Percentiles rank a stretch among this genome's conserved stretches.
Evolutionary conservation across 2,797 vertebrate species (phyloP).

Genomic region (Myotis planiceps): DNA sequence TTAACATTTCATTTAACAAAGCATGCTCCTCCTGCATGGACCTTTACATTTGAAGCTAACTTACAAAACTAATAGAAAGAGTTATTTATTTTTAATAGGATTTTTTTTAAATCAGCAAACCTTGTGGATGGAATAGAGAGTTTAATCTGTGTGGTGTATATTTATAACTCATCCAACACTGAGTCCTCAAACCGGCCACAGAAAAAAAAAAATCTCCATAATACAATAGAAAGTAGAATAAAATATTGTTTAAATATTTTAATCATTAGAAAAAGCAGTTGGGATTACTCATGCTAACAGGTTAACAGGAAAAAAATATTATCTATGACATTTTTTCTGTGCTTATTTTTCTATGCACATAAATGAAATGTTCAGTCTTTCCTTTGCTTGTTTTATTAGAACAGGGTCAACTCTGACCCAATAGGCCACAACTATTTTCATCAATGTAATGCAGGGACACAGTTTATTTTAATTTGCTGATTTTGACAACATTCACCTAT

Average conservation of each 20-base stretch:
- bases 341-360: conserved; percentile 86
- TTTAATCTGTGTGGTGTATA: not conserved
- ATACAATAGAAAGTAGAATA: not conserved
- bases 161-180: not conserved
- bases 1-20: conserved; percentile 48
- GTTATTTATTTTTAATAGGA: conserved; percentile 25
- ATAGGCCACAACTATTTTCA: conserved; percentile 85
- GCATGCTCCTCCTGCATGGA: not conserved
- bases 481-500: conserved; percentile 75
- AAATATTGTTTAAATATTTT: conserved; percentile 16
- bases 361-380: conserved; percentile 88
- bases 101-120: not conserved
- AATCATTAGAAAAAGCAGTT: conserved; percentile 14
- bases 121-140: not conserved
- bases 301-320: not conserved
- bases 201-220: not conserved
- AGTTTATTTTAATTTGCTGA: conserved; percentile 86
- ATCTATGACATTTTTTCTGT: conserved; percentile 83
- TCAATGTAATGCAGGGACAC: conserved; percentile 84
- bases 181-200: not conserved
- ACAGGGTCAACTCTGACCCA: conserved; percentile 83
- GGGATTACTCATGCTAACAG: conserved; percentile 36
- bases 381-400: conserved; percentile 86
- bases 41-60: not conserved
- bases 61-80: not conserved